Base-by-base conservation (phyloP, 2,113 vertebrate genomes). In the Motacilla tschutschensis region DNA sequence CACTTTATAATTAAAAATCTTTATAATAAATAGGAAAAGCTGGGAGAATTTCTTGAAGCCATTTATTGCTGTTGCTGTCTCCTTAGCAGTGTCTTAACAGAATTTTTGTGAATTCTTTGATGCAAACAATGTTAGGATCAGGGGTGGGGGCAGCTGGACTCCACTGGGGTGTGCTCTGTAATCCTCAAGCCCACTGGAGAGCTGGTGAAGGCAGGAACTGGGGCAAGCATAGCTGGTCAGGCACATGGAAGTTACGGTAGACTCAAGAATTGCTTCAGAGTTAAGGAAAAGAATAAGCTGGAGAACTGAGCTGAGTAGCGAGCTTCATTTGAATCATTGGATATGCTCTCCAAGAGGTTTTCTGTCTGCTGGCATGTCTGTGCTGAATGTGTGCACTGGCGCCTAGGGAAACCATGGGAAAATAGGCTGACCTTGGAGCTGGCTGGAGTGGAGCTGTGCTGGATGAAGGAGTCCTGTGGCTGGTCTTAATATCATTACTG, bases 171-270 rank as follows among this genome's bases (percentile, higher is more conserved):
- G 14, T 53, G 18, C 17, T 86, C 33, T 8, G 4, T 67, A 18
- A 38, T 24, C n/a, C 31, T 51, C 17, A 66, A 78, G 46, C 20
- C 12, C 14, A 8, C 10, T 0, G 0, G 26, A 31, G 44, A 72
- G 26, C 35, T 73, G n/a, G 38, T 1, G 2, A 58, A 84, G 55
- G 14, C 2, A 3, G 72, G 59, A 79, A 62, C 8, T 1, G 2
- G 21, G 31, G 28, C 2, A 2, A 55, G 6, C 1, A 3, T 51
- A 74, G 47, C 69, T 46, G 43, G 22, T 73, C 33, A 71, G 60
- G 53, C 12, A 15, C 1, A 1, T 26, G 44, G 41, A 74, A 59
- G 22, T 17, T 58, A 35, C 0, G 0, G 58, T 1, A 38, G 54
- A 70, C 41, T 69, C 48, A 63, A 36, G 40, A 79, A 70, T 22